Evolutionary conservation across 2,797 vertebrate species (phyloP).

Genomic region (Semotilus atromaculatus): DNA sequence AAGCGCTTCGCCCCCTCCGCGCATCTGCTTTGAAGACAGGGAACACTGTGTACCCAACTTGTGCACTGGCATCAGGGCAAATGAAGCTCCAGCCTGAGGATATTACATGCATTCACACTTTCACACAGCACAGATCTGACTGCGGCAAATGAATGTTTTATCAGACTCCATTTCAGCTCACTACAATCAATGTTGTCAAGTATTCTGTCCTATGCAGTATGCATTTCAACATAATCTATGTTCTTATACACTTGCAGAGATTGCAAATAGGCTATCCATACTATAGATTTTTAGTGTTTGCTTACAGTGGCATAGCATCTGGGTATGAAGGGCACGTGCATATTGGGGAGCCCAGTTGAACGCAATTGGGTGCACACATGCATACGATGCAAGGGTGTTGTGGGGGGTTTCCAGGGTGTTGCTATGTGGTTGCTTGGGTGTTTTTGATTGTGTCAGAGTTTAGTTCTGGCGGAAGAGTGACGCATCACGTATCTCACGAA

Average conservation of each 20-base stretch:
- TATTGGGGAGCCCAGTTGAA: background rate
- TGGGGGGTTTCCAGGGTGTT: background rate
- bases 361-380: background rate
- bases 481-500: too few relatives aligned
- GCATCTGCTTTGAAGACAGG: conserved; percentile 41
- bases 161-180: background rate
- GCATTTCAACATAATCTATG: background rate
- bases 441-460: too few relatives aligned
- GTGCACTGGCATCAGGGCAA: conserved; percentile 41
- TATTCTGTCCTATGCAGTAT: background rate
- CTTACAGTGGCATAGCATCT: background rate
- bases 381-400: background rate
- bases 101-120: conserved; percentile 33
- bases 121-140: conserved; percentile 14
- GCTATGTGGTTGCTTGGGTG: too few relatives aligned
- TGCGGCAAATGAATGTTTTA: background rate
- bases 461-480: too few relatives aligned
- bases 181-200: background rate
- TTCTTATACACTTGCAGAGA: background rate
- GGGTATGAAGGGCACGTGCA: background rate
- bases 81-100: conserved; percentile 23
- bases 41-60: conserved; percentile 48
- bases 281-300: too few relatives aligned
- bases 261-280: background rate
- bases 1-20: conserved; percentile 27